These are phyloP conservation scores for Dysdera silvatica DNA, from an alignment of 1,140 invertebrate species.

Conservation along the genomic window DNA sequence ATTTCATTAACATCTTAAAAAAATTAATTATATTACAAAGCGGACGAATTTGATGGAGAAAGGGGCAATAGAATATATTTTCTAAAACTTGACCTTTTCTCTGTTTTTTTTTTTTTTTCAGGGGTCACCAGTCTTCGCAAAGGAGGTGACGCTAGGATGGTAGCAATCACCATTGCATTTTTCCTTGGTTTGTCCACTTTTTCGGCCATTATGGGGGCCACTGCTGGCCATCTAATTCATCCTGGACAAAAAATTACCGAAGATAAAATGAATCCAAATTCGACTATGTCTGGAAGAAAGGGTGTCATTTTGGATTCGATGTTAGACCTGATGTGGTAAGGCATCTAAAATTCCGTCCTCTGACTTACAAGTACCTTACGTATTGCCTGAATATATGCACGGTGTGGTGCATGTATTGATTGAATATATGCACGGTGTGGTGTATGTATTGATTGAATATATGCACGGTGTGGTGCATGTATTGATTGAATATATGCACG, in stretches of 20 bases:
- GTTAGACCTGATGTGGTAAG: slow-evolving; percentile 15
- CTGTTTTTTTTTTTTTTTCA: not conserved
- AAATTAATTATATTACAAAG: too few species aligned
- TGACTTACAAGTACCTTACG: too few species aligned
- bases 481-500: too few species aligned
- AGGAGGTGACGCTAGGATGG: slow-evolving; percentile 21
- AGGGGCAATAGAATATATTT: not conserved
- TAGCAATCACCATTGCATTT: slow-evolving; percentile 22
- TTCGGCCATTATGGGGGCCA: slow-evolving; percentile 12
- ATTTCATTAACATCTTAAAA: too few species aligned
- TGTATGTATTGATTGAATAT: too few species aligned
- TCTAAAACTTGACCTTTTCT: not conserved
- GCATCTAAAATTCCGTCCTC: too few species aligned
- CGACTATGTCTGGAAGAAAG: slow-evolving; percentile 7
- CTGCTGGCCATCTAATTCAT: slow-evolving; percentile 13
- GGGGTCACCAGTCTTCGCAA: slow-evolving; percentile 20
- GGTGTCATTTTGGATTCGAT: slow-evolving; percentile 23
- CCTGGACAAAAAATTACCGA: slow-evolving; percentile 11
- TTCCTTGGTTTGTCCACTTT: slow-evolving; percentile 12
- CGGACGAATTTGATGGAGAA: not conserved
- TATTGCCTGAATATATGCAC: too few species aligned
- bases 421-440: too few species aligned
- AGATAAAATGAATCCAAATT: not conserved
- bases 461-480: too few species aligned
- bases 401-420: too few species aligned